Conservation (phyloP, 2,888 invertebrate genomes). For the Incurvaria masculella region DNA sequence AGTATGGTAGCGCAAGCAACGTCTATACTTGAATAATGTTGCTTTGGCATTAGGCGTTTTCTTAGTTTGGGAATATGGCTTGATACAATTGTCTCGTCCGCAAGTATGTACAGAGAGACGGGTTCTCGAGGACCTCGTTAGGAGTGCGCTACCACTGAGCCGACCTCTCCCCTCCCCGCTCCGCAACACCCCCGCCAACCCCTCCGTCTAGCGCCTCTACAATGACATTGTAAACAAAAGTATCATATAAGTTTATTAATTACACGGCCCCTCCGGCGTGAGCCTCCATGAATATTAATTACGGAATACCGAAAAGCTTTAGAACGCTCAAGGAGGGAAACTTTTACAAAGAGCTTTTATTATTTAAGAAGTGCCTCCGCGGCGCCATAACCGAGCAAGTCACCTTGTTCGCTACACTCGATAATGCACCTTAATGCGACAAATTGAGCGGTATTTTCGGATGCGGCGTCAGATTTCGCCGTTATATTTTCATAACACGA, state of each 20-base stretch:
- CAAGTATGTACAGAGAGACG: too few relatives aligned
- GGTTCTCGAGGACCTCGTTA: too few relatives aligned
- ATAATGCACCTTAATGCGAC: conserved; percentile 23
- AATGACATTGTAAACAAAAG: conserved; percentile 57
- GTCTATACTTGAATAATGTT: too few relatives aligned
- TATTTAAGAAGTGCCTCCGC: conserved; percentile 52
- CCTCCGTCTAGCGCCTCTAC: conserved; percentile 35
- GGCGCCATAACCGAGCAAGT: conserved; percentile 49
- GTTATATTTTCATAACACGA: conserved; percentile 49
- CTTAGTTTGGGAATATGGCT: too few relatives aligned
- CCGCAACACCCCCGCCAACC: conserved; percentile 6
- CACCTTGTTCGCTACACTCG: conserved; percentile 19
- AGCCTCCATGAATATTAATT: conserved; percentile 57
- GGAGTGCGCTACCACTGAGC: too few relatives aligned
- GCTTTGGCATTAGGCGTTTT: too few relatives aligned
- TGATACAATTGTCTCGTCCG: too few relatives aligned
- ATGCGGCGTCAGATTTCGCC: conserved; percentile 10
- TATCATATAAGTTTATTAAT: conserved; percentile 59
- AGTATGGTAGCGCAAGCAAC: too few relatives aligned
- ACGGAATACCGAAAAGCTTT: conserved; percentile 55
- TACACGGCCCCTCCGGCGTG: conserved; percentile 51
- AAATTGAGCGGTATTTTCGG: conserved; percentile 23
- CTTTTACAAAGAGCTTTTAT: conserved; percentile 57
- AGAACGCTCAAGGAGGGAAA: conserved; percentile 56
- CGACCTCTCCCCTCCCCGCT: neutral